A percentile compares a stretch with the other conserved stretches of the same genome.
Evolutionary conservation across 2,888 invertebrate species (phyloP).

Genomic region (Bembecia ichneumoniformis): DNA sequence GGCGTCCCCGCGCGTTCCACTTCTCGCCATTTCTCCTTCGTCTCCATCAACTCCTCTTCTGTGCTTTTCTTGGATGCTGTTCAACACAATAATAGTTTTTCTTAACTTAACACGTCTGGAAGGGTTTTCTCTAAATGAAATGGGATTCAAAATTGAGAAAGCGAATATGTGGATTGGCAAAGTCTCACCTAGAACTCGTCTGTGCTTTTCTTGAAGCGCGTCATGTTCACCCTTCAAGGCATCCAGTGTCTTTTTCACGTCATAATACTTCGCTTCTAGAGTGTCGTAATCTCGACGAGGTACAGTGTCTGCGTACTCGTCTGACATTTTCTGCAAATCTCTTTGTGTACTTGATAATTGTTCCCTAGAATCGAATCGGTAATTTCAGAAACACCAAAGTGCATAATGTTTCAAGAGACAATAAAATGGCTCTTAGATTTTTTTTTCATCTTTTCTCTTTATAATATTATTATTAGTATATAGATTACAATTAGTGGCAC

Average conservation of each 20-base stretch:
- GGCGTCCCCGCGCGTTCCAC: slow-evolving; percentile 63
- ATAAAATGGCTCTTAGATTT: too few relatives aligned
- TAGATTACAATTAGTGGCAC: too few relatives aligned
- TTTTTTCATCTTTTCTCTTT: too few relatives aligned
- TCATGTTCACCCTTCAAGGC: slow-evolving; percentile 26
- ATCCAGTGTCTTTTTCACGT: slow-evolving; percentile 24
- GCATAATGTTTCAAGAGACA: too few relatives aligned
- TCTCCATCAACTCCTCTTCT: slow-evolving; percentile 50
- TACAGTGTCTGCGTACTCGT: slow-evolving; percentile 57
- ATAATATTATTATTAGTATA: too few relatives aligned
- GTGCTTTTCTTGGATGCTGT: slow-evolving; percentile 37
- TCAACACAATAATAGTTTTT: not conserved
- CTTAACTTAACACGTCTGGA: not conserved
- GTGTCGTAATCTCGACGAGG: slow-evolving; percentile 52
- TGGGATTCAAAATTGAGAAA: not conserved
- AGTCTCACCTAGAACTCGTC: slow-evolving; percentile 33
- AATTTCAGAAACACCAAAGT: not conserved
- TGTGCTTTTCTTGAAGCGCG: slow-evolving; percentile 31
- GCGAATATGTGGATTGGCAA: not conserved
- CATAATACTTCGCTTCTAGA: slow-evolving; percentile 34
- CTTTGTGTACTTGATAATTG: slow-evolving; percentile 48
- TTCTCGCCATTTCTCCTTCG: slow-evolving; percentile 54
- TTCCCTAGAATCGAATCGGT: slow-evolving; percentile 31
- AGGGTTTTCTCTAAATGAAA: not conserved
- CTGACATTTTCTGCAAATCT: slow-evolving; percentile 44